Evolutionary conservation across 2,113 vertebrate genomes (phyloP).

Genomic region (Morone saxatilis): DNA sequence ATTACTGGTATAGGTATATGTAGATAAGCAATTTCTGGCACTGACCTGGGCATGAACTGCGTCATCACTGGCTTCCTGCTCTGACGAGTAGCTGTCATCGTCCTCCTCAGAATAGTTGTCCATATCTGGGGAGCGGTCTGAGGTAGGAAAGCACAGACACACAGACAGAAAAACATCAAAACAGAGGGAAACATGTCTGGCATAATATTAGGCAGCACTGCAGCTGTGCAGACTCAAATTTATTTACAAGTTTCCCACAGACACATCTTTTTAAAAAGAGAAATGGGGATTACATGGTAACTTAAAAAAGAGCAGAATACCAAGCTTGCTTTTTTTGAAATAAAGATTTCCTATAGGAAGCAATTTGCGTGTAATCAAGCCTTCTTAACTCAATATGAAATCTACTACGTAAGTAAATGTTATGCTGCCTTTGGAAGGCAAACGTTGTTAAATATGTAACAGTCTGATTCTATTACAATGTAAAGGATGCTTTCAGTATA

Average conservation of each 20-base stretch:
- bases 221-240: slow-evolving; percentile 2
- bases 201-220: background rate
- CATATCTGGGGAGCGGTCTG: slow-evolving; percentile 87
- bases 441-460: background rate
- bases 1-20: background rate
- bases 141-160: slow-evolving; percentile 20
- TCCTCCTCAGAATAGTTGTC: slow-evolving; percentile 88
- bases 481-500: background rate
- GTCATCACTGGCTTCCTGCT: slow-evolving; percentile 87
- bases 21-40: slow-evolving; percentile 6
- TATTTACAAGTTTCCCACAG: background rate
- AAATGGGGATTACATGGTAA: background rate
- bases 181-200: background rate
- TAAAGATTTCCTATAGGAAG: background rate
- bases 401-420: slow-evolving; percentile 2
- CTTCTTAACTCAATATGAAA: slow-evolving; percentile 1
- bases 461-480: background rate
- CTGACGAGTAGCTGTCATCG: slow-evolving; percentile 87
- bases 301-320: background rate
- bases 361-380: slow-evolving; percentile 1
- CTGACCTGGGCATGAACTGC: slow-evolving; percentile 83
- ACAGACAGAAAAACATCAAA: slow-evolving; percentile 20
- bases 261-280: background rate
- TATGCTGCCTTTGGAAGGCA: background rate
- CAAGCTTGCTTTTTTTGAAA: slow-evolving; percentile 18